Evolutionary conservation across 2,113 vertebrate species (phyloP), one percentile per base, ranked within the genome.

Genomic region (Eptesicus fuscus): DNA sequence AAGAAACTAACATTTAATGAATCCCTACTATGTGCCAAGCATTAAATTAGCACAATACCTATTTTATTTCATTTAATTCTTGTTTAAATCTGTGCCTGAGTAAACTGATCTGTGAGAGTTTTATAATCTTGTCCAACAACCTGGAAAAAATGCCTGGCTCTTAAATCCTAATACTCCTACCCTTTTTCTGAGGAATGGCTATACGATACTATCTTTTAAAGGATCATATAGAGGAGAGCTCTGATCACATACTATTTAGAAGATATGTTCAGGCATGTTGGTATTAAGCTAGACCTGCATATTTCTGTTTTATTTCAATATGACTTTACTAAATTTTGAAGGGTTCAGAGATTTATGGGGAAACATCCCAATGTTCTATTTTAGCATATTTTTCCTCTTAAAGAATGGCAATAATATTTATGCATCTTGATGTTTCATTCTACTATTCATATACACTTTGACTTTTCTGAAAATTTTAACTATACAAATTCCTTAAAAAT

Each of bases 391-490:
- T 79, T 37, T 0, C 56, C 83, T 61, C 23, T 63, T 30, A 78
- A 93, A 69, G 51, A 23, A 90, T 8, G 40, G 7, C 49, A 85
- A 82, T 17, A 18, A 11, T 59, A 59, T 78, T 65, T 8, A 90
- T 44, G 5, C 4, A 79, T 91, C 95, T 88, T 86, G 35, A 0
- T 51, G 18, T 88, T 83, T 90, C 22, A 93, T 23, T 63, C 80
- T 5, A 74, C 25, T 49, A 42, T 61, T 73, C 2, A 78, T 69
- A 44, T 11, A 85, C 80, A 70, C 89, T 93, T 91, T 67, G 20
- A 95, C 70, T 78, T 78, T 61, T 83, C 56, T 90, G 20, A 95
- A 96, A 90, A 91, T 4, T 44, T 73, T 63, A 88, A 84, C 71
- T 83, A 37, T 14, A 92, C 4, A 78, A 79, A 53, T 77, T 90